Evolutionary conservation across 2,888 invertebrate genomes (phyloP).

Genomic region (Acholoe squamosa): DNA sequence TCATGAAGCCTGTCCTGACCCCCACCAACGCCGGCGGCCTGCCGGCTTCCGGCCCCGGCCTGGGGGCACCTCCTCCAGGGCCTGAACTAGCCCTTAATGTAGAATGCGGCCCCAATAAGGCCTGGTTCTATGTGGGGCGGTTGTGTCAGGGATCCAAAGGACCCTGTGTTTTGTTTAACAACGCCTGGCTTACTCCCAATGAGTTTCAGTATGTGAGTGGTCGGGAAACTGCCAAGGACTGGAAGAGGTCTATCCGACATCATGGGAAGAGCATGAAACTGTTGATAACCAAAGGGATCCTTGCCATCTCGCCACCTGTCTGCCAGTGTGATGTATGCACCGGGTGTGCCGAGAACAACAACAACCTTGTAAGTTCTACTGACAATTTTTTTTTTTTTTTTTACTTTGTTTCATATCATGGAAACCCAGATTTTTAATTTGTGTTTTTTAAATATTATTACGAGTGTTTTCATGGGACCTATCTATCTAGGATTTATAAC

Average conservation of each 20-base stretch:
- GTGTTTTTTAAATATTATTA: too few relatives aligned
- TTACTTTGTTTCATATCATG: too few relatives aligned
- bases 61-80: slow-evolving; percentile 13
- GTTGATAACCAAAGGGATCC: slow-evolving; percentile 83
- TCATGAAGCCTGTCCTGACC: slow-evolving; percentile 57
- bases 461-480: too few relatives aligned
- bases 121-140: slow-evolving; percentile 81
- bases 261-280: slow-evolving; percentile 84
- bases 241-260: slow-evolving; percentile 84
- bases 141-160: slow-evolving; percentile 84
- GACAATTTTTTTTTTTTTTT: too few relatives aligned
- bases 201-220: slow-evolving; percentile 84
- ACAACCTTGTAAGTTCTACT: slow-evolving; percentile 25
- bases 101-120: slow-evolving; percentile 82
- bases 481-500: too few relatives aligned
- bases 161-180: slow-evolving; percentile 83
- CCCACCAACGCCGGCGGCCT: slow-evolving; percentile 31
- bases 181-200: slow-evolving; percentile 84
- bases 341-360: slow-evolving; percentile 56
- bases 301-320: slow-evolving; percentile 82
- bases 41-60: neutral
- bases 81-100: slow-evolving; percentile 76
- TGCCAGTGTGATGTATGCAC: slow-evolving; percentile 79
- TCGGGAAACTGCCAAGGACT: slow-evolving; percentile 84
- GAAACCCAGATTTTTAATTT: too few relatives aligned